Evolutionary conservation across 2,888 invertebrate species (phyloP), one percentile per base, ranked within the genome.

Genomic region (Endomychus coccineus): DNA sequence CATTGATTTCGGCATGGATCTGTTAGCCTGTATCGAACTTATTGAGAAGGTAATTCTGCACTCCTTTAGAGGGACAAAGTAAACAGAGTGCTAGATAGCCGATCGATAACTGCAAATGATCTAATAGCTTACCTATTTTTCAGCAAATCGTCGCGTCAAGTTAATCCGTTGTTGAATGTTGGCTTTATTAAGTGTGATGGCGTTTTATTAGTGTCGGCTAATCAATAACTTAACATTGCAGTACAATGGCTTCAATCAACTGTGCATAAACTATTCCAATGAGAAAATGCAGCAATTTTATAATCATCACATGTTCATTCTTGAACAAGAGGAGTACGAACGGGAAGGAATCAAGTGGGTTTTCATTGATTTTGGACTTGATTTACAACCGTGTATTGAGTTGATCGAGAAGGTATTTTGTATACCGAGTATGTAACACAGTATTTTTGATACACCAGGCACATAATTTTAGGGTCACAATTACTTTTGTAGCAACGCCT

Each of bases 221-320:
- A 19, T 39, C 16, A 40, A 35, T 36, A 28, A 23, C 42, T 27
- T 33, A 37, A 42, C 50, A 34, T 60, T 61, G 48, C 77, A 90
- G 90, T 83, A 77, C 75, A 92, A 92, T 75, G 83, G 88, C 64
- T 91, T 91, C 77, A 90, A 92, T 73, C 91, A 92, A 71, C 78
- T 92, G 64, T 91, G 91, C 77, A 89, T 92, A 78, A 92, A 92
- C 77, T 92, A 89, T 77, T 88, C 89, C 61, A 92, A 92, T 69
- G 91, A 92, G 74, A 86, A 88, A 70, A 77, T 92, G 56, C 91
- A 92, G 71, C 92, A 92, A 67, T 92, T 87, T 75, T 92, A 91
- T 81, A 92, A 92, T 71, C 90, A 92, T 68, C 82, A 88, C 75
- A 91, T 92, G 91, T 92, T 92, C 73, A 82, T 92, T 55, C 74